Evolutionary conservation across 2,888 invertebrate species (phyloP), one percentile per base, ranked within the genome.

Genomic region (Trisateles emortualis): DNA sequence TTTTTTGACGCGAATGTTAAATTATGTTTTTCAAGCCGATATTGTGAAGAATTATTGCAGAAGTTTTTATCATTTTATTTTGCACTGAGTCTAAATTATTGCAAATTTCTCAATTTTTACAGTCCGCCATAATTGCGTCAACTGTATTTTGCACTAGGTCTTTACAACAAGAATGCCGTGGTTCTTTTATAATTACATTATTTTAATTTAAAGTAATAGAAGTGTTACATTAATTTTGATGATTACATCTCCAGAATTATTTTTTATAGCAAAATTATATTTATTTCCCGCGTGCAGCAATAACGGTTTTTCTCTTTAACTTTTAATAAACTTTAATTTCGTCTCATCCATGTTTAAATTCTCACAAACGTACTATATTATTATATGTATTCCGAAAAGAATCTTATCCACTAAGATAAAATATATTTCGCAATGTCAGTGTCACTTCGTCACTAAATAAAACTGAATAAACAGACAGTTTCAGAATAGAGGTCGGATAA

Each of bases 161-260:
- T 9, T 30, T 19, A 10, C 30, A 8, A 40, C 40, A 48, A 32
- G 29, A 32, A 48, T 48, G 40, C 11, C 11, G 30, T 24, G 32
- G 32, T 33, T 48, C 32, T 48, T 32, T 48, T 32, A 40, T 11
- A 19, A 48, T 40, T 41, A 19, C 19, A 11, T 48, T 40, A 22
- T 48, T 40, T 32, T 11, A 11, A 22, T 10, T 32, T 19, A 40
- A 11, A 6, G 47, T 47, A 22, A 39, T 29, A 29, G 47, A 47
- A 17, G 39, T 47, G 17, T 38, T 47, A 39, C 47, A 47, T 14
- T 36, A 22, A 2, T 14, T 29, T 32, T 47, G 36, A 38, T 47
- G 36, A 39, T 5, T 13, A 29, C 47, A 47, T 16, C 32, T 9
- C 38, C 39, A 29, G 38, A 17, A 39, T 47, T 26, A n/a, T 47